Conservation (phyloP, 2,888 invertebrate genomes). For the Lasiommata megera region DNA sequence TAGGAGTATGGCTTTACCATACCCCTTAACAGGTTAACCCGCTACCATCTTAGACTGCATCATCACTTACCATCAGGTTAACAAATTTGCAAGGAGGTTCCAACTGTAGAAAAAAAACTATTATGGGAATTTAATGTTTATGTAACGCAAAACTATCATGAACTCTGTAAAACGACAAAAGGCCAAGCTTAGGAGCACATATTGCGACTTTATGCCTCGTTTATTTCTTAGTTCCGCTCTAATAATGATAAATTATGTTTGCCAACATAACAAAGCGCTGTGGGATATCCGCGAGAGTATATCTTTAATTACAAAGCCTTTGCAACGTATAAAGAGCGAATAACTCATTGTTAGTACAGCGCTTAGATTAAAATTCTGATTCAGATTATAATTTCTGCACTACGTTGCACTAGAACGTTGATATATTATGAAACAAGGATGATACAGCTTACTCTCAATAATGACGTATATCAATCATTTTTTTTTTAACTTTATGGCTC, state of each 20-base stretch:
- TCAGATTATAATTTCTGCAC: not conserved
- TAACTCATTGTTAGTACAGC: slow-evolving; percentile 14
- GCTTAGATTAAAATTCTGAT: slow-evolving; percentile 11
- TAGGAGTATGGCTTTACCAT: no score
- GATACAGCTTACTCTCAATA: no score
- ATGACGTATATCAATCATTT: no score
- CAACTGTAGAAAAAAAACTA: no score
- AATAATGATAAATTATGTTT: slow-evolving; percentile 18
- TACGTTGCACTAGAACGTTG: no score
- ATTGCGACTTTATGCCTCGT: slow-evolving; percentile 11
- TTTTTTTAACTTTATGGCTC: no score
- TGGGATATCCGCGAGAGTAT: slow-evolving; percentile 18
- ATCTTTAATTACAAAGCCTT: slow-evolving; percentile 17
- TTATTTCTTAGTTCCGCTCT: slow-evolving; percentile 18
- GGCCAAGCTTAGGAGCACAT: slow-evolving; percentile 4
- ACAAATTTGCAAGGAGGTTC: no score
- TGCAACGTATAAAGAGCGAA: slow-evolving; percentile 10
- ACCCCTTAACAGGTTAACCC: no score
- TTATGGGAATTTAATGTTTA: not conserved
- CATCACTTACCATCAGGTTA: no score
- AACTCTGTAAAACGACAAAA: not conserved
- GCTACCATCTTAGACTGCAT: no score
- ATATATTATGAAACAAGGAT: no score
- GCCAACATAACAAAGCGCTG: slow-evolving; percentile 14
- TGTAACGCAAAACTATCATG: not conserved